Evolutionary conservation across 2,888 invertebrate genomes (phyloP).

Genomic region (Anticlea derivata): DNA sequence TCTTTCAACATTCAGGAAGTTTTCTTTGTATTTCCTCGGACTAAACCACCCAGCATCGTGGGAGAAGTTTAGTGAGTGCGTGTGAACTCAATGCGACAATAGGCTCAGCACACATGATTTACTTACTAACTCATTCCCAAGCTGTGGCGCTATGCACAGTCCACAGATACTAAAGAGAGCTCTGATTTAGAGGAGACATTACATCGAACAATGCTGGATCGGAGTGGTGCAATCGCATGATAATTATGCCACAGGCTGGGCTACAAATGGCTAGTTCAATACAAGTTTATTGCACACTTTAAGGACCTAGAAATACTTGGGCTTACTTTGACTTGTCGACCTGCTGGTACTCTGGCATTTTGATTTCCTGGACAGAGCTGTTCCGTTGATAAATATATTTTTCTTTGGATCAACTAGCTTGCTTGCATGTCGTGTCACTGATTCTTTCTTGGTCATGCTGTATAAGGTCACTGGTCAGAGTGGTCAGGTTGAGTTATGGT

Average conservation of each 20-base stretch:
- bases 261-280: constrained; percentile 1
- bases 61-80: constrained; percentile 75
- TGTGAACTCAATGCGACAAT: constrained; percentile 76
- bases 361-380: too few relatives aligned
- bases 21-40: constrained; percentile 23
- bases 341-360: too few relatives aligned
- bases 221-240: constrained; percentile 64
- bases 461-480: too few relatives aligned
- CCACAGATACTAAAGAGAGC: constrained; percentile 43
- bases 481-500: too few relatives aligned
- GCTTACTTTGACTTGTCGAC: too few relatives aligned
- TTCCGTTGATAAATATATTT: too few relatives aligned
- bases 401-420: too few relatives aligned
- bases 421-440: too few relatives aligned
- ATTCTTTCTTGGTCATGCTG: too few relatives aligned
- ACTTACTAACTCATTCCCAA: constrained; percentile 10
- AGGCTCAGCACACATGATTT: constrained; percentile 65
- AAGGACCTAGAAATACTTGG: too few relatives aligned
- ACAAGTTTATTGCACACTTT: background rate
- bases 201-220: constrained; percentile 73
- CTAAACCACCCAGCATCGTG: constrained; percentile 57
- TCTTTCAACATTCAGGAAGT: constrained; percentile 30
- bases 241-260: constrained; percentile 55
- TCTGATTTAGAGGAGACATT: constrained; percentile 78
- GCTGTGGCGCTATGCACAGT: constrained; percentile 7